Conservation (phyloP, 2,113 vertebrate genomes). For the Verasper variegatus region DNA sequence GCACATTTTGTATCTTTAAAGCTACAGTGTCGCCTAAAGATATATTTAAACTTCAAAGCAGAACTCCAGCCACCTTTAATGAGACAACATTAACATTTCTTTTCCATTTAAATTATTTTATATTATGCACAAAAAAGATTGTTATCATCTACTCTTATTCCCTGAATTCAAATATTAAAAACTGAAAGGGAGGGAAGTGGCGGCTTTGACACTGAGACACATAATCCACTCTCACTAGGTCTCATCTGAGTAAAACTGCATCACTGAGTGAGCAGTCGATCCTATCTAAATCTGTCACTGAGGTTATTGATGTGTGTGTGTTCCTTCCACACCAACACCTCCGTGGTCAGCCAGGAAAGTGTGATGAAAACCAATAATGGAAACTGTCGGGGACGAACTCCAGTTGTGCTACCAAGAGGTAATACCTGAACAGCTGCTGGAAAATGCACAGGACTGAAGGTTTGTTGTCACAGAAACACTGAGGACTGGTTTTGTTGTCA, state of each 20-base stretch:
- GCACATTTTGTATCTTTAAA: not conserved
- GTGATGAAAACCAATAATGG: constrained; percentile 21
- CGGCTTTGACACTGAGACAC: not conserved
- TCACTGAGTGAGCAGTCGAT: constrained; percentile 16
- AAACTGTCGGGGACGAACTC: constrained; percentile 11
- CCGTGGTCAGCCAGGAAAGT: constrained; percentile 13
- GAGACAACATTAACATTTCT: not conserved
- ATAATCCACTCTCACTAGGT: not conserved
- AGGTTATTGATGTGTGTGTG: constrained; percentile 28
- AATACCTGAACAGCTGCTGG: constrained; percentile 30
- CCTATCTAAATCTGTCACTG: constrained; percentile 22
- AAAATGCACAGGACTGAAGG: constrained; percentile 29
- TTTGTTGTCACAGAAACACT: constrained; percentile 56
- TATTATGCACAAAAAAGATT: not conserved
- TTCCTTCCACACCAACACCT: not conserved
- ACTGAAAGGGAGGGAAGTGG: not conserved
- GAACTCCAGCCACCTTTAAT: not conserved
- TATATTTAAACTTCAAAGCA: constrained; percentile 11
- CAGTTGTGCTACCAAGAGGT: constrained; percentile 21
- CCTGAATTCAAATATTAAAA: not conserved
- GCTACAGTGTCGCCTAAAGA: not conserved
- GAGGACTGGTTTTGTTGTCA: constrained; percentile 50
- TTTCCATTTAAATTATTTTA: not conserved
- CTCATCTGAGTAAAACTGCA: constrained; percentile 9
- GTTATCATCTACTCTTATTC: not conserved